Evolutionary conservation across 2,888 invertebrate species (phyloP).

Genomic region (Lacanobia oleracea): DNA sequence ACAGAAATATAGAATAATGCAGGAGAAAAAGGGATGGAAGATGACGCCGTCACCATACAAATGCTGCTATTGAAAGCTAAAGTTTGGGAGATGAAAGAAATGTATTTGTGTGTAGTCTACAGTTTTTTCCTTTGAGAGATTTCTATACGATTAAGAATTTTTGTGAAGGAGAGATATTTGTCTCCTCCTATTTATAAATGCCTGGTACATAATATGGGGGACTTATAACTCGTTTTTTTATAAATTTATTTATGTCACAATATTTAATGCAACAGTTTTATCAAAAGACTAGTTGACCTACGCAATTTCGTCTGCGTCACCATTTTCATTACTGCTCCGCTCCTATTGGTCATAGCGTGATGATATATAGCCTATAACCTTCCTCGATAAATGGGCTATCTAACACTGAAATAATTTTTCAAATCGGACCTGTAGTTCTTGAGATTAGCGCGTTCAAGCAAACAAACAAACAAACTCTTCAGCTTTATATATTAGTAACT

Average conservation of each 20-base stretch:
- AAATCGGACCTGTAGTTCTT: too few relatives aligned
- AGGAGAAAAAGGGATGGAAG: conserved; percentile 20
- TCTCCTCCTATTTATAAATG: conserved; percentile 1
- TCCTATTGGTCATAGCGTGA: too few relatives aligned
- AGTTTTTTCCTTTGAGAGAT: conserved; percentile 41
- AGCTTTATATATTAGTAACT: too few relatives aligned
- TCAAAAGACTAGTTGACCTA: neutral
- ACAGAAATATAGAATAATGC: conserved; percentile 31
- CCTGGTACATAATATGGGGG: neutral
- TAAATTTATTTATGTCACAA: neutral
- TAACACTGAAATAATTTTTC: too few relatives aligned
- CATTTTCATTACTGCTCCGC: too few relatives aligned
- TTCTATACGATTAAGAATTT: conserved; percentile 47
- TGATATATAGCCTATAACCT: too few relatives aligned
- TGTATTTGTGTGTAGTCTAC: conserved; percentile 43
- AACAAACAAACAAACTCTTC: too few relatives aligned
- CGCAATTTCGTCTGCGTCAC: too few relatives aligned
- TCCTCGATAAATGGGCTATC: too few relatives aligned
- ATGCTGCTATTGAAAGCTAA: conserved; percentile 56
- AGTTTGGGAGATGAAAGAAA: conserved; percentile 61
- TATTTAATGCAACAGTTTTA: neutral
- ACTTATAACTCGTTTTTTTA: neutral
- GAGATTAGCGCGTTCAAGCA: too few relatives aligned
- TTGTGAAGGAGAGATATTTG: neutral
- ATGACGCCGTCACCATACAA: conserved; percentile 58